Base-by-base conservation (phyloP, 2,797 vertebrate genomes). In the Petrocephalus sullivani region DNA sequence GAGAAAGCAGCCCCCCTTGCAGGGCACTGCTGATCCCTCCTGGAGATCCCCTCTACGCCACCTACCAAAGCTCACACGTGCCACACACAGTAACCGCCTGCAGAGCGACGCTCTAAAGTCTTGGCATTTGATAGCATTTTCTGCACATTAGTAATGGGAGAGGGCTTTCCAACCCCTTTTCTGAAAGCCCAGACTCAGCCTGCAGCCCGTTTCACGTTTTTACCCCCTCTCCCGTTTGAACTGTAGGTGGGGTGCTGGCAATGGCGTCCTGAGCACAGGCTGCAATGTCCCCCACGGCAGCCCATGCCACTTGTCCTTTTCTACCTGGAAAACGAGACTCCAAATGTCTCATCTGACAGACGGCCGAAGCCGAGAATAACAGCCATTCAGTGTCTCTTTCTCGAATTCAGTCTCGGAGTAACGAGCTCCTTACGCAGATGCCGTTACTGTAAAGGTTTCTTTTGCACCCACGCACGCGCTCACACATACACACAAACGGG, bases 381-480 rank as follows among this genome's bases (percentile, higher is more conserved):
- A 71, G 89, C 93, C 92, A 92, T 92, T 93, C 92, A 90, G 87
- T 87, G 88, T 90, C 78, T 89, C 90, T 92, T 92, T 28, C 91
- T 90, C 91, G 89, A 91, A 92, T 93, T 89, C 91, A 89, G 89
- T 93, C 93, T 93, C 19, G 37, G 93, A 95, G 94, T 93, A 93
- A 92, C 93, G 93, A 93, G 93, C 95, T 94, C 94, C 94, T 90
- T 91, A 93, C 94, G 95, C 91, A 92, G 94, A 95, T 91, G 92
- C 75, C 93, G 93, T 93, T 91, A 95, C 91, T 92, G 90, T 93
- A 90, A 94, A 90, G 90, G 93, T 91, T 89, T 89, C 88, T 91
- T 87, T 87, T 85, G 85, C 90, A 3, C 78, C 41, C 46, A 83
- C 78, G 19, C 78, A 46, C 46, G 88, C 82, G 87, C 87, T 90